Evolutionary conservation across 2,888 invertebrate genomes (phyloP).

Genomic region (Pinctada fucata): DNA sequence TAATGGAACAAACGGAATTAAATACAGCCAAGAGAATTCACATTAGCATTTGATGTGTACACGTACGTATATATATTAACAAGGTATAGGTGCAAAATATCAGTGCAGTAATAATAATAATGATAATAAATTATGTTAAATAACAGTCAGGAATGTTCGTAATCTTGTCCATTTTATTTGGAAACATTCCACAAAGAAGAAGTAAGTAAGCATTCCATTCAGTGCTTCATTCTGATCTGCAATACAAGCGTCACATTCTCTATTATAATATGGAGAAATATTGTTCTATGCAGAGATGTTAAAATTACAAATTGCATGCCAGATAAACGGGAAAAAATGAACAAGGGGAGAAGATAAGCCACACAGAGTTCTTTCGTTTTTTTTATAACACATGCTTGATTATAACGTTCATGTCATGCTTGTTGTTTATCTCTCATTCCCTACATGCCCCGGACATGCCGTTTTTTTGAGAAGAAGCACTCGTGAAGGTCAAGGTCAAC

Average conservation of each 20-base stretch:
- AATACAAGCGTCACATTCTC: not conserved
- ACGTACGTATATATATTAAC: too few relatives aligned
- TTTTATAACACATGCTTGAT: constrained; percentile 40
- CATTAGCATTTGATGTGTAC: too few relatives aligned
- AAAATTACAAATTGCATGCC: constrained; percentile 41
- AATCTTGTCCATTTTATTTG: too few relatives aligned
- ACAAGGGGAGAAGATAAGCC: constrained; percentile 34
- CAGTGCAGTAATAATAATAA: too few relatives aligned
- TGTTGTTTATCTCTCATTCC: constrained; percentile 35
- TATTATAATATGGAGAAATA: not conserved
- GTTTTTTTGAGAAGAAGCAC: constrained; percentile 34
- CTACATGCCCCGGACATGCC: constrained; percentile 47
- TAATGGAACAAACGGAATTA: too few relatives aligned
- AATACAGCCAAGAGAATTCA: too few relatives aligned
- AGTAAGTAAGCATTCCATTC: too few relatives aligned
- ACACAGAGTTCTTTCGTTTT: constrained; percentile 32
- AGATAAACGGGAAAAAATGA: constrained; percentile 34
- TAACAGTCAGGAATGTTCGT: too few relatives aligned
- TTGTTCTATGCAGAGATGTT: constrained; percentile 34
- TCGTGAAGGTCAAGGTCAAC: constrained; percentile 12
- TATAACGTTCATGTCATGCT: constrained; percentile 34
- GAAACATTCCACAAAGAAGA: too few relatives aligned
- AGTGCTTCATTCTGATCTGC: not conserved
- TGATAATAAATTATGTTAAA: too few relatives aligned
- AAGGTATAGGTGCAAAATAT: too few relatives aligned